These are phyloP conservation scores for Drosophila mayaguana DNA, from an alignment of 2,888 invertebrate genomes.

Conservation along the genomic window DNA sequence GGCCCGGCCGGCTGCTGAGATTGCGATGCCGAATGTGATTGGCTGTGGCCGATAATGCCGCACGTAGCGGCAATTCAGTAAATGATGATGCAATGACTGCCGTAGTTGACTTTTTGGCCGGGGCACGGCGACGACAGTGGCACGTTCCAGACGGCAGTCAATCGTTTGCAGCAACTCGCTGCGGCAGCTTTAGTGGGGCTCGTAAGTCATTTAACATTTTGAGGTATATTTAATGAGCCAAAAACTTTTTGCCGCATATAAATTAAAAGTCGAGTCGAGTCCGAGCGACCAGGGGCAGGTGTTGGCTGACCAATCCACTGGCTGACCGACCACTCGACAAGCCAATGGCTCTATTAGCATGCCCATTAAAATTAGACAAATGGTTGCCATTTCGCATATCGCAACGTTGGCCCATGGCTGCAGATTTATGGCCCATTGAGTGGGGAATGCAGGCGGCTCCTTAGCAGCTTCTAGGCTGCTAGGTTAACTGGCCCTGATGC, in stretches of 20 bases:
- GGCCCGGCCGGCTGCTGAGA: slow-evolving; percentile 56
- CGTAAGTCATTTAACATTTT: slow-evolving; percentile 80
- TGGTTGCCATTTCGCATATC: slow-evolving; percentile 78
- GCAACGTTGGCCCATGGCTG: slow-evolving; percentile 55
- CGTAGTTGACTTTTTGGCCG: slow-evolving; percentile 19
- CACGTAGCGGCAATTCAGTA: slow-evolving; percentile 75
- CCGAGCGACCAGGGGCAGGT: slow-evolving; percentile 58
- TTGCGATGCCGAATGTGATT: slow-evolving; percentile 44
- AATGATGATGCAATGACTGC: slow-evolving; percentile 69
- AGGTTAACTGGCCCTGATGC: slow-evolving; percentile 44
- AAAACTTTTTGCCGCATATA: slow-evolving; percentile 76
- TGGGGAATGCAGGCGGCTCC: slow-evolving; percentile 30
- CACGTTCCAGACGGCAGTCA: slow-evolving; percentile 63
- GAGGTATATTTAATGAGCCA: slow-evolving; percentile 81
- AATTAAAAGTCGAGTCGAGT: slow-evolving; percentile 62
- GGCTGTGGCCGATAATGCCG: slow-evolving; percentile 63
- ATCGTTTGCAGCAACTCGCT: slow-evolving; percentile 60
- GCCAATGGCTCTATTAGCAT: slow-evolving; percentile 81
- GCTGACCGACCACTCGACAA: slow-evolving; percentile 30
- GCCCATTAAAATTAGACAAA: slow-evolving; percentile 82
- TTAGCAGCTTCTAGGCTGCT: slow-evolving; percentile 15
- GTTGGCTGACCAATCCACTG: slow-evolving; percentile 60
- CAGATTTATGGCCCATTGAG: slow-evolving; percentile 69
- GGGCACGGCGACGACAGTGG: slow-evolving; percentile 13
- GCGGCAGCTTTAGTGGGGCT: slow-evolving; percentile 34